Evolutionary conservation across 2,888 invertebrate genomes (phyloP).

Genomic region (Mesorhabditis spiculigera): DNA sequence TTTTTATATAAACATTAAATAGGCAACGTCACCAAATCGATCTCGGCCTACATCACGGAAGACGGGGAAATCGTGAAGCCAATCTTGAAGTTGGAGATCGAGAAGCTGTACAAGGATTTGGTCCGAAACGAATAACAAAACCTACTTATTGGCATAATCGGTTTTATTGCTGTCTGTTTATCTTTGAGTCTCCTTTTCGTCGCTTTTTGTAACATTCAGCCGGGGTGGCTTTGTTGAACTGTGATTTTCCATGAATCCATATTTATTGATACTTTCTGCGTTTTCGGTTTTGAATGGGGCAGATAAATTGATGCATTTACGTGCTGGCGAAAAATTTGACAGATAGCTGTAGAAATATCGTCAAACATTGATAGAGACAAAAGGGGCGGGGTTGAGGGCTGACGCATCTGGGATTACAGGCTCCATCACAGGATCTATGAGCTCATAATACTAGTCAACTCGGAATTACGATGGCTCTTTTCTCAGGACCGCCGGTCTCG

Average conservation of each 20-base stretch:
- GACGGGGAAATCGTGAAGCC: conserved; percentile 49
- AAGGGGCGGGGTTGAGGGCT: no score
- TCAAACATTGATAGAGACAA: no score
- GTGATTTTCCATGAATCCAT: no score
- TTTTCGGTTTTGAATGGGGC: no score
- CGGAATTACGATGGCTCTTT: not conserved
- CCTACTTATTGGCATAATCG: not conserved
- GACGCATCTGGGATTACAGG: no score
- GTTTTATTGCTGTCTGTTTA: not conserved
- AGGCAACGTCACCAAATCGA: conserved; percentile 45
- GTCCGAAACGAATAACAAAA: conserved; percentile 27
- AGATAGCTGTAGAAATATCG: no score
- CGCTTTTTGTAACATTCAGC: not conserved
- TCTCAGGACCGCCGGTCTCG: not conserved
- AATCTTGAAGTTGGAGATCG: conserved; percentile 43
- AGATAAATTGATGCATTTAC: no score
- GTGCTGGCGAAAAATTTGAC: no score
- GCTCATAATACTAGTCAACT: no score
- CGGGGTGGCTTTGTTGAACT: not conserved
- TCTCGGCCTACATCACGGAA: conserved; percentile 52
- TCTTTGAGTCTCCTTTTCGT: not conserved
- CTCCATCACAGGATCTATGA: no score
- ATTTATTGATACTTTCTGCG: no score
- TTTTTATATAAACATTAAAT: not conserved
- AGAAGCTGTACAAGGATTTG: conserved; percentile 36